phyloP scores from a whole-genome alignment of 2,113 vertebrate species.

The Calonectris borealis region DNA sequence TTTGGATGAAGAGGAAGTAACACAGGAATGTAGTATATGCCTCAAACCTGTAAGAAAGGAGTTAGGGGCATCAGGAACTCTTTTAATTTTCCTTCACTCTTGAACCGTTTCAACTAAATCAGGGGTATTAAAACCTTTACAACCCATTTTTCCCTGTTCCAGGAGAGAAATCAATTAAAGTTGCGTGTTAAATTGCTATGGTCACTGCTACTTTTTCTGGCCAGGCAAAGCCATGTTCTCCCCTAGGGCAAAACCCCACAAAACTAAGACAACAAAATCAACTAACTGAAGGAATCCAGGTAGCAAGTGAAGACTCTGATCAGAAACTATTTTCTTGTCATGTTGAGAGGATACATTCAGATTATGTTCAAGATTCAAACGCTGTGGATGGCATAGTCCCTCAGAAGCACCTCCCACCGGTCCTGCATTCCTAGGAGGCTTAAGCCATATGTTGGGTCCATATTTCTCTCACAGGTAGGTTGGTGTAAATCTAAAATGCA shows the following conservation, averaged over 20 bases:
- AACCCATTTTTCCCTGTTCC: neutral
- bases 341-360: neutral
- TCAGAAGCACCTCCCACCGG: neutral
- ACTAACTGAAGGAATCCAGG: neutral
- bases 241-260: neutral
- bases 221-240: neutral
- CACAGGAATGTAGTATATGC: neutral
- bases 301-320: neutral
- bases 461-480: neutral
- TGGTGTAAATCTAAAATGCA: neutral
- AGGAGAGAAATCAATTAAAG: neutral
- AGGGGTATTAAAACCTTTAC: neutral
- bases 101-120: neutral
- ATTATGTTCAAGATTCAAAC: neutral
- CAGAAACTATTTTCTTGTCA: neutral
- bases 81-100: neutral
- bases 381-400: neutral
- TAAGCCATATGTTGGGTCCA: neutral
- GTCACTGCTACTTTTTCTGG: neutral
- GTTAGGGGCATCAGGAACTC: neutral
- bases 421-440: neutral
- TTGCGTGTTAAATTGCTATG: neutral
- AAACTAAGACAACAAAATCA: neutral
- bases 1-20: neutral
- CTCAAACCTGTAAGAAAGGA: neutral